Evolutionary conservation across 2,113 vertebrate species (phyloP).

Genomic region (Plotosus lineatus): DNA sequence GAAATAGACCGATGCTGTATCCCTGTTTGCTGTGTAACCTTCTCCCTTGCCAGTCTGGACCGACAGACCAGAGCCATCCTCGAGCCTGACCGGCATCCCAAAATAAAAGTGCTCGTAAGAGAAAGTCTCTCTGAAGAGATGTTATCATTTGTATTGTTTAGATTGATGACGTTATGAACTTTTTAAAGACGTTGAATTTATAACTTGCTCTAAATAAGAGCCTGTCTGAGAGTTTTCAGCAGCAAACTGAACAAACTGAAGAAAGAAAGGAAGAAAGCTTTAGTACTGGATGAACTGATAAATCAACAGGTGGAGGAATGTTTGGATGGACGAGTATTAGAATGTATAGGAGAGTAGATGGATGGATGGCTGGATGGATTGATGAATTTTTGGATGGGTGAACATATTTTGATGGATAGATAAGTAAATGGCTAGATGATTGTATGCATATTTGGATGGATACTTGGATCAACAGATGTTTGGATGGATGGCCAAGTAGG

Average conservation of each 20-base stretch:
- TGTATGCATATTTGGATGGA: background rate
- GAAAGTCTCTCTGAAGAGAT: background rate
- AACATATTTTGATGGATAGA: background rate
- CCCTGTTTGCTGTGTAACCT: background rate
- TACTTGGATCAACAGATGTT: fast-evolving
- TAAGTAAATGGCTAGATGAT: no score
- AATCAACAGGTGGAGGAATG: no score
- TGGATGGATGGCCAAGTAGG: no score
- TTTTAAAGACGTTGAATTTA: background rate
- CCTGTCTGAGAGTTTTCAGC: background rate
- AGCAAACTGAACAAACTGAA: background rate
- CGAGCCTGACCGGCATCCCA: no score
- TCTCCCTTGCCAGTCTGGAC: background rate
- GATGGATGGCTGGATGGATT: background rate
- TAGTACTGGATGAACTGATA: background rate
- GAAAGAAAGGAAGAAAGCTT: background rate
- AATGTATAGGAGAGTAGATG: background rate
- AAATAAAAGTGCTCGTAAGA: background rate
- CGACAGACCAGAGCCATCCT: background rate
- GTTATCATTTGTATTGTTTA: no score
- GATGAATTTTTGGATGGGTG: background rate
- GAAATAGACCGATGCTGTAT: no score
- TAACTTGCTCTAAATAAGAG: background rate
- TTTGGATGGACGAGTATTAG: background rate
- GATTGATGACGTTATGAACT: background rate